Base-by-base conservation (phyloP, 2,113 vertebrate species). In the Oreochromis tanganicae region DNA sequence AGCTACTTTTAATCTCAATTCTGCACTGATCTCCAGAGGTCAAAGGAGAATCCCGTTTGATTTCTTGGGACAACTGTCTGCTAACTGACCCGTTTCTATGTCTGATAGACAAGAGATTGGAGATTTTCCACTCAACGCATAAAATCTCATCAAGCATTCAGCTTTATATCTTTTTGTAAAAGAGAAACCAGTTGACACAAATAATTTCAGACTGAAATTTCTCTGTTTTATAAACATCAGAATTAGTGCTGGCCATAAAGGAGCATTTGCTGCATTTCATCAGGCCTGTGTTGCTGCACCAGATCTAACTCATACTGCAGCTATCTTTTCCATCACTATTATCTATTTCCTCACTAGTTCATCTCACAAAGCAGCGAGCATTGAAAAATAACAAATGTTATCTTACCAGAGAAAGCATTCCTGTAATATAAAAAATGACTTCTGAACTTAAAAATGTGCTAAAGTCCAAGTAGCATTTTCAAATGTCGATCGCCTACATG, bases 331-430 rank as follows among this genome's bases (percentile, higher is more conserved):
- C 32, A 3, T 43, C 21, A 80, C 27, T 13, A 41, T 43, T 43
- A 41, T 55, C 34, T 87, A 38, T 0, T 52, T 43, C 56, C 21
- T 78, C 29, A 27, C 3, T 14, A 12, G 59, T 32, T 50, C 66
- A n/a, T 80, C 68, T 63, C 34, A 55, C 36, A 82, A 86, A 84
- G 71, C 8, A 81, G 54, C 68, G 63, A 38, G 61, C 4, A 46
- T 8, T 19, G 85, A 78, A 66, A 55, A 66, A n/a, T 66, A 83
- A 83, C 3, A 55, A 80, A 89, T 46, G 16, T 17, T 9, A 90
- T 95, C 97, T 97, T 96, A 97, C 97, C 96, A 79, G 93, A 94
- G 75, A 46, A 84, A 82, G 38, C 85, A 91, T 95, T 93, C 85
- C 94, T 54, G 83, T 59, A 50, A 57, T 29, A 57, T 32, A 59